phyloP scores from a whole-genome alignment of 2,888 invertebrate species.

The Hemaris fuciformis region DNA sequence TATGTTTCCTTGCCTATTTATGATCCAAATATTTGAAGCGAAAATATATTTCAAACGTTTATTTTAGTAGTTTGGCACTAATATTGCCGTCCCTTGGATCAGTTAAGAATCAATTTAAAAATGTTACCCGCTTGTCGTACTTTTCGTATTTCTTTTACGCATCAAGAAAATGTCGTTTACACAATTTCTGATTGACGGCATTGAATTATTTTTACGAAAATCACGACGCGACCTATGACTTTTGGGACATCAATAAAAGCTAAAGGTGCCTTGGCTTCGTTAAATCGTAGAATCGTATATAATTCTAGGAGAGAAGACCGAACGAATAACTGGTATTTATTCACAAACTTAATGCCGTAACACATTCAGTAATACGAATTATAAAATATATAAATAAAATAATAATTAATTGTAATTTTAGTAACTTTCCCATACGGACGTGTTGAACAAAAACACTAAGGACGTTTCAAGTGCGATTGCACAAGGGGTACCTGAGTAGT shows the following conservation, averaged over 20 bases:
- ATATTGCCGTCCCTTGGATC: background rate
- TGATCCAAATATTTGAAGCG: background rate
- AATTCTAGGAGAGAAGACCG: background rate
- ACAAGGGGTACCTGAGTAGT: background rate
- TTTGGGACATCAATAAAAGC: constrained; percentile 30
- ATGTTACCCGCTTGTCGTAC: background rate
- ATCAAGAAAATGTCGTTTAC: constrained; percentile 21
- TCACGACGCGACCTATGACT: constrained; percentile 37
- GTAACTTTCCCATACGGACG: background rate
- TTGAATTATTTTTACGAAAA: constrained; percentile 41
- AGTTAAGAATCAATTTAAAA: constrained; percentile 9
- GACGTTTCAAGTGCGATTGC: background rate
- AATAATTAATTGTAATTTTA: background rate
- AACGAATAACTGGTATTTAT: too few species aligned
- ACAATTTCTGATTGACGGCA: constrained; percentile 30
- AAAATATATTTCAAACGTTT: background rate
- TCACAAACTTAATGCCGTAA: too few species aligned
- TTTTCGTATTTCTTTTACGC: constrained; percentile 13
- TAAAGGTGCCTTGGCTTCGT: constrained; percentile 44
- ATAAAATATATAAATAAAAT: background rate
- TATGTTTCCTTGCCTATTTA: background rate
- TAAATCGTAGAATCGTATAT: constrained; percentile 25
- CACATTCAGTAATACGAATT: too few species aligned
- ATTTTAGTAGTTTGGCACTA: background rate
- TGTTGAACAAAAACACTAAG: background rate